Conservation (phyloP, 2,888 invertebrate genomes). For the Pocota personata region DNA sequence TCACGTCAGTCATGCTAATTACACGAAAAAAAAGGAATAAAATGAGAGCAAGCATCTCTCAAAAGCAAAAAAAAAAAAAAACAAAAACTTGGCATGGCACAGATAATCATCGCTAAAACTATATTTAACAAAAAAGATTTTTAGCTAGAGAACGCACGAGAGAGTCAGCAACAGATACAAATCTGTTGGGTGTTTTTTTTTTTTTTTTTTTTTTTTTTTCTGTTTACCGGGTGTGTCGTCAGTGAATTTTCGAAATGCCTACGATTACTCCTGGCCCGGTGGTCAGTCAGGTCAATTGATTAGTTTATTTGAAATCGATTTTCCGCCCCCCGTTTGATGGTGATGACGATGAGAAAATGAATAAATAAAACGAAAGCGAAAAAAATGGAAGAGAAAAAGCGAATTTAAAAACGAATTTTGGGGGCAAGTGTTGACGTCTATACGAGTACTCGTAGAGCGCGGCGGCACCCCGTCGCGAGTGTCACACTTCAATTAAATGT, state of each 20-base stretch:
- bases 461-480: slow-evolving; percentile 12
- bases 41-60: background rate
- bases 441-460: too few relatives aligned
- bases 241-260: background rate
- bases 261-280: background rate
- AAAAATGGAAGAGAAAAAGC: background rate
- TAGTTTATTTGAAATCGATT: slow-evolving; percentile 16
- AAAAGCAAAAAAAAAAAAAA: background rate
- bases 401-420: slow-evolving; percentile 3
- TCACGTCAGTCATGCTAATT: slow-evolving; percentile 24
- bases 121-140: background rate
- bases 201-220: too few relatives aligned
- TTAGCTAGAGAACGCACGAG: background rate
- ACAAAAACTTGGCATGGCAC: background rate
- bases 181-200: background rate
- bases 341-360: background rate
- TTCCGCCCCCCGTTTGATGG: background rate
- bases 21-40: background rate
- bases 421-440: slow-evolving; percentile 20
- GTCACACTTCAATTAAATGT: slow-evolving; percentile 1
- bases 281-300: slow-evolving; percentile 18
- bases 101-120: background rate
- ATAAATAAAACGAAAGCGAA: background rate
- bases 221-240: background rate
- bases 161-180: background rate